A percentile compares a stretch with the other conserved stretches of the same genome.
phyloP scores from a whole-genome alignment of 1,140 invertebrate genomes.

The Calycopis cecrops region DNA sequence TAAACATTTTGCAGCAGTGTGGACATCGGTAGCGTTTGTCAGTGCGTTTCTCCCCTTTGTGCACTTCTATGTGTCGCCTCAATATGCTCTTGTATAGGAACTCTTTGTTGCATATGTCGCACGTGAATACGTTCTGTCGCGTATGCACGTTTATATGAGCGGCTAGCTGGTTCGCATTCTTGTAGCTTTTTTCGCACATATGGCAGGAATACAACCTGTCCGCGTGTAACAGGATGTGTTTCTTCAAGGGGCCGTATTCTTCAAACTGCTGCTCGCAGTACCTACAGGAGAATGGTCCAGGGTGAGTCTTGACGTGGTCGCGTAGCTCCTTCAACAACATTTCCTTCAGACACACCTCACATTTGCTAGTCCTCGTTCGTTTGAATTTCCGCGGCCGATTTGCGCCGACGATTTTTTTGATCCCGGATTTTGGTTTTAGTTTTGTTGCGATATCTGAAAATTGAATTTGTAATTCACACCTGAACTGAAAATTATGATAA shows the following conservation, averaged over 20 bases:
- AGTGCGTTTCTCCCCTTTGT: background rate
- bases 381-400: too few relatives aligned
- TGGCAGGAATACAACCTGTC: background rate
- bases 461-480: too few relatives aligned
- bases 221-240: background rate
- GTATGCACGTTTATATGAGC: background rate
- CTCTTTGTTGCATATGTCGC: constrained; percentile 19
- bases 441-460: too few relatives aligned
- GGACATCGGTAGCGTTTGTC: constrained; percentile 16
- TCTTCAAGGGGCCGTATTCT: background rate
- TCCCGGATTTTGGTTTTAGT: too few relatives aligned
- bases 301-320: background rate
- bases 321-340: background rate
- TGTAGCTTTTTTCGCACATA: background rate
- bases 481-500: too few relatives aligned
- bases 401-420: too few relatives aligned
- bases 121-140: constrained; percentile 8
- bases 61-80: constrained; percentile 10
- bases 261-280: background rate
- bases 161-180: background rate
- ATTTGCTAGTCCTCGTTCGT: background rate
- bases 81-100: constrained; percentile 4
- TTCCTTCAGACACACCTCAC: background rate
- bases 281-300: background rate
- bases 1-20: constrained; percentile 9